phyloP scores from a whole-genome alignment of 2,888 invertebrate species.

The Sminthurinus aureus region DNA sequence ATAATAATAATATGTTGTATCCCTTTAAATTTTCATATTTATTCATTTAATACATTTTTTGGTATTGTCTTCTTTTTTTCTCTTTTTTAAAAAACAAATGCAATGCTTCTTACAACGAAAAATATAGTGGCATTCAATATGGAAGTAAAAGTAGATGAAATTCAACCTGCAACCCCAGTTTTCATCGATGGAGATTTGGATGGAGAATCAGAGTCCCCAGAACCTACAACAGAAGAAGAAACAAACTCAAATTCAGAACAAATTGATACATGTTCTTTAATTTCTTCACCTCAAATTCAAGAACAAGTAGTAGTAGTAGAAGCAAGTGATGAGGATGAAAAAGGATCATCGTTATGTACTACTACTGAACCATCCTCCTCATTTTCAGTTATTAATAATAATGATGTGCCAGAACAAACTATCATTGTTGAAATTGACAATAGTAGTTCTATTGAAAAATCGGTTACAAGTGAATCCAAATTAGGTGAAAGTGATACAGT shows the following conservation, averaged over 20 bases:
- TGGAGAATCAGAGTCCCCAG: constrained; percentile 14
- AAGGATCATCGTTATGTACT: background rate
- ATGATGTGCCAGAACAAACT: background rate
- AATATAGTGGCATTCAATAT: constrained; percentile 35
- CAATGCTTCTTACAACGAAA: background rate
- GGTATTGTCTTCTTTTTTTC: background rate
- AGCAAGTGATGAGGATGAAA: background rate
- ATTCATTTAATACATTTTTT: constrained; percentile 7
- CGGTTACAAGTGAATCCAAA: background rate
- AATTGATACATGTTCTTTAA: background rate
- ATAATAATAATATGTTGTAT: background rate
- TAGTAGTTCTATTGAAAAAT: background rate
- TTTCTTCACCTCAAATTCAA: constrained; percentile 3
- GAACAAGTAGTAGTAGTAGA: background rate
- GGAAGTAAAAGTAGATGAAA: constrained; percentile 46
- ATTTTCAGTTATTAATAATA: too few relatives aligned
- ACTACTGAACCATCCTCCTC: background rate
- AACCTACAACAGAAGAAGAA: constrained; percentile 19
- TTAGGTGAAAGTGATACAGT: background rate
- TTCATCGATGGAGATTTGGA: constrained; percentile 30
- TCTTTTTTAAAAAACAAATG: too few relatives aligned
- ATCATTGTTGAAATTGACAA: background rate
- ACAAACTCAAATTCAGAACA: background rate
- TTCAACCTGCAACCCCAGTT: constrained; percentile 38
- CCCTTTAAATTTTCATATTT: background rate